Conservation (phyloP, 2,113 vertebrate species). For the Mobula birostris region DNA sequence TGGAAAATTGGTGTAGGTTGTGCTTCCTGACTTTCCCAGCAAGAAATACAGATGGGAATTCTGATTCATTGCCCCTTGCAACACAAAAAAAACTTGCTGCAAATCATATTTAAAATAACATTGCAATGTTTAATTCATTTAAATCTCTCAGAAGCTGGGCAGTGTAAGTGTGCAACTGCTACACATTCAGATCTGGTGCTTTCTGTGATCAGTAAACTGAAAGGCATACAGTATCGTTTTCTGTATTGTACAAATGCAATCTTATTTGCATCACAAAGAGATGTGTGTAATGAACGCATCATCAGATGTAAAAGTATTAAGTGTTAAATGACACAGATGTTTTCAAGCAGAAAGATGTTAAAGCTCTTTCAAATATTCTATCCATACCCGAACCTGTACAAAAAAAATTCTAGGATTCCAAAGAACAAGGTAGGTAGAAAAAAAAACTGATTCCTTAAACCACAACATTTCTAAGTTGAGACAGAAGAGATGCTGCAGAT, state of each 20-base stretch:
- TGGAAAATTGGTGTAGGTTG: background rate
- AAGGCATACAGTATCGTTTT: background rate
- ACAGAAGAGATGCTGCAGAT: too few relatives aligned
- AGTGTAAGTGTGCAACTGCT: background rate
- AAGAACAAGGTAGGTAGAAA: background rate
- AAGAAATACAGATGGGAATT: background rate
- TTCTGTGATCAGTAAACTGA: background rate
- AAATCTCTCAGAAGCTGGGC: background rate
- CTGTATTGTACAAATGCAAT: background rate
- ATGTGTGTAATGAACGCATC: background rate
- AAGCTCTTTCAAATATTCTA: background rate
- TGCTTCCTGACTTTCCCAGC: background rate
- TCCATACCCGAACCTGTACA: background rate
- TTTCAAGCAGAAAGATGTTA: background rate
- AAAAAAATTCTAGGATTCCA: background rate
- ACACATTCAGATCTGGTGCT: background rate
- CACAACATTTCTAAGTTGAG: background rate
- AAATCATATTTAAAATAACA: background rate
- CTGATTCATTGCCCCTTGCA: background rate
- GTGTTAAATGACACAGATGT: background rate
- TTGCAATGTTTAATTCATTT: background rate
- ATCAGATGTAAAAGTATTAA: background rate
- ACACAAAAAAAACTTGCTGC: slow-evolving; percentile 16
- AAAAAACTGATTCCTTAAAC: background rate
- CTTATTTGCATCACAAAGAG: too few relatives aligned